Evolutionary conservation across 2,888 invertebrate species (phyloP).

Genomic region (Gerris lacustris): DNA sequence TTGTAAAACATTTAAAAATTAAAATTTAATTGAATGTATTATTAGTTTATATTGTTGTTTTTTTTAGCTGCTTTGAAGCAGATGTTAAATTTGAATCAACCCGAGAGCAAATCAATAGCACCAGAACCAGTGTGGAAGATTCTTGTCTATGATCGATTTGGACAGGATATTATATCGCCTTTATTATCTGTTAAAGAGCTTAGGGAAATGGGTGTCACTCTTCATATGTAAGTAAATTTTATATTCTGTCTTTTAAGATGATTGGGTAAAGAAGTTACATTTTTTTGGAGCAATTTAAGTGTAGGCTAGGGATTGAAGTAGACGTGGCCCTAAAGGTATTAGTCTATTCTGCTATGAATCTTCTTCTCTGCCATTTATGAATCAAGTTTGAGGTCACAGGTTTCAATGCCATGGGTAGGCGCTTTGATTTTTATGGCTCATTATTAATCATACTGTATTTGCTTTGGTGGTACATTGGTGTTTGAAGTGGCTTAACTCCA

Average conservation of each 20-base stretch:
- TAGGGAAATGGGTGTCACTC: slow-evolving; percentile 87
- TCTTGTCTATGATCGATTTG: slow-evolving; percentile 86
- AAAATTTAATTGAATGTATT: too few relatives aligned
- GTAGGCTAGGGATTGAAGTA: not conserved
- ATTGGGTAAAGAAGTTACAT: not conserved
- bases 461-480: too few relatives aligned
- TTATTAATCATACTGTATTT: too few relatives aligned
- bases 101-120: slow-evolving; percentile 58
- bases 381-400: too few relatives aligned
- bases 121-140: slow-evolving; percentile 93
- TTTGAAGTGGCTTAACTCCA: too few relatives aligned
- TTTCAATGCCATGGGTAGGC: too few relatives aligned
- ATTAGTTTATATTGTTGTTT: too few relatives aligned
- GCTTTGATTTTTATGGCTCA: too few relatives aligned
- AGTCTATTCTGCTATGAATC: not conserved
- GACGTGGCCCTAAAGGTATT: not conserved
- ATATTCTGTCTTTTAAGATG: slow-evolving; percentile 5
- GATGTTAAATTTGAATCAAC: slow-evolving; percentile 87
- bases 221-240: slow-evolving; percentile 71
- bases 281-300: not conserved
- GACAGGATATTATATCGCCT: slow-evolving; percentile 97
- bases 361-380: not conserved
- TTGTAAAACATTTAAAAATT: too few relatives aligned
- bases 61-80: slow-evolving; percentile 75
- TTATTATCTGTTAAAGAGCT: slow-evolving; percentile 90